Evolutionary conservation across 2,113 vertebrate species (phyloP), one percentile per base, ranked within the genome.

Genomic region (Melanostigma gelatinosum): DNA sequence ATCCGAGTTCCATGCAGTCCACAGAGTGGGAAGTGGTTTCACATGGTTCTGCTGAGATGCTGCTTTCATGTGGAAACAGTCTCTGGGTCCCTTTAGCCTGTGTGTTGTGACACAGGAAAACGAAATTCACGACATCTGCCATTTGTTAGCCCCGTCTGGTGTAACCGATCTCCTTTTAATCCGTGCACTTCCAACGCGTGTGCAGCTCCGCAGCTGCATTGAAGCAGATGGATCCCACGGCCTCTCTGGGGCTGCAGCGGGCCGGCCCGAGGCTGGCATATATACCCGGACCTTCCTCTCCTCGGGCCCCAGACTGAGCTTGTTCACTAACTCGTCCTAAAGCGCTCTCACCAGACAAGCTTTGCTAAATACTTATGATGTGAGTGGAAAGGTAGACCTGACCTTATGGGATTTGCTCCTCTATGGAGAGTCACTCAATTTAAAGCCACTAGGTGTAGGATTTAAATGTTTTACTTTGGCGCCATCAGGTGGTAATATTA

Each of bases 71-170:
- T 94, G 87, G 85, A 91, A 88, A 87, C 66, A 40, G 66, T 91
- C 81, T 89, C 73, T 34, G 66, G 85, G 79, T 88, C 81, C 79
- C 84, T 79, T 87, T 80, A 69, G 80, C 79, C 86, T 78, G 61
- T 88, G 85, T 90, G 91, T 92, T 92, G 86, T 89, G 91, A 92
- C 89, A 90, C 72, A 85, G 79, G 85, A 91, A 92, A 90, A 93
- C 91, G 80, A 86, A 94, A 89, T 93, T 93, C 88, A 89, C 79
- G 82, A 93, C 93, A 94, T 94, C 89, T 94, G 94, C 85, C 86
- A 90, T 93, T 93, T 90, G 90, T 93, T 94, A 91, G 83, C 67
- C 85, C 70, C 75, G 79, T 93, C 93, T 90, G 86, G 84, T 91
- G 87, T 84, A 93, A 92, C 90, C 63, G 84, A 91, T 91, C 91